These are phyloP conservation scores for Brachylomia viminalis DNA, from an alignment of 2,888 invertebrate genomes.

Conservation along the genomic window DNA sequence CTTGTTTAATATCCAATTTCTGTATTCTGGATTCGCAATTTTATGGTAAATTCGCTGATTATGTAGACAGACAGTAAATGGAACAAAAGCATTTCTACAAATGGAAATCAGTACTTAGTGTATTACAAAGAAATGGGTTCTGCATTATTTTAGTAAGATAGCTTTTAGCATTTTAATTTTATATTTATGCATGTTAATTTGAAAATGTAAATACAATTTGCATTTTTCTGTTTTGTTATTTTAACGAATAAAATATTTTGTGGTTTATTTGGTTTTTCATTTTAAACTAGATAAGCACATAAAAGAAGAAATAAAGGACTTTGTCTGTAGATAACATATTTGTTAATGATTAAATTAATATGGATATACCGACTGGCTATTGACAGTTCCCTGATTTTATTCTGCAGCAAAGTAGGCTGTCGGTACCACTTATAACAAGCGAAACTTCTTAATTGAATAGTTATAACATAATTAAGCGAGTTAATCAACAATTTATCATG, in stretches of 20 bases:
- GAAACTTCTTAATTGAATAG: neutral
- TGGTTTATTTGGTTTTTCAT: conserved; percentile 2
- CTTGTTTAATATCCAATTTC: neutral
- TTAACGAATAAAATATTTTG: conserved; percentile 37
- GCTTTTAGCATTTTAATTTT: conserved; percentile 32
- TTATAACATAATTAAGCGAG: conserved; percentile 1
- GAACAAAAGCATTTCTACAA: conserved; percentile 17
- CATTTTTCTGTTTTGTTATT: conserved; percentile 28
- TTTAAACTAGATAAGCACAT: too few relatives aligned
- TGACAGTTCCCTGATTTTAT: neutral
- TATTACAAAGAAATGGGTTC: conserved; percentile 12
- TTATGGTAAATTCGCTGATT: neutral
- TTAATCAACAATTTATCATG: conserved; percentile 19
- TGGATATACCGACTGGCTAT: neutral
- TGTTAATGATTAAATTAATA: neutral
- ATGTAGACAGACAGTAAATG: conserved; percentile 11
- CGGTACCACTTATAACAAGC: neutral
- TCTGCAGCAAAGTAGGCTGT: too few relatives aligned
- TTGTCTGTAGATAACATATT: neutral
- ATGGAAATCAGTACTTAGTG: conserved; percentile 17
- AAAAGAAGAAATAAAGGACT: too few relatives aligned
- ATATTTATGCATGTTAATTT: conserved; percentile 23
- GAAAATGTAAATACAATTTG: conserved; percentile 30
- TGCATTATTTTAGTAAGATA: conserved; percentile 27
- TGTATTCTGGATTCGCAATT: conserved; percentile 1